Base-by-base conservation (phyloP, 2,797 vertebrate genomes). In the Malacoraja senta region DNA sequence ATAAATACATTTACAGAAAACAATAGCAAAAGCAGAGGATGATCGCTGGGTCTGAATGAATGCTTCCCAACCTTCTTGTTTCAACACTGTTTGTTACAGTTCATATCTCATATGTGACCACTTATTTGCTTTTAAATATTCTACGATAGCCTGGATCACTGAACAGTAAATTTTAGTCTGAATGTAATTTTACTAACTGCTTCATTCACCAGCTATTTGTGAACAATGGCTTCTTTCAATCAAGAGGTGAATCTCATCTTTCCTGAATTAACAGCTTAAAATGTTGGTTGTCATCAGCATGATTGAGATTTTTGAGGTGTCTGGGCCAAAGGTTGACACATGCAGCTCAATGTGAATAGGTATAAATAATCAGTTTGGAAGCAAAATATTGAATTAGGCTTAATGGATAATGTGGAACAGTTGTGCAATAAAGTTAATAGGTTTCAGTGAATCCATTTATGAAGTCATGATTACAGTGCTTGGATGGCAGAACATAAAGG, bases 1-100 rank as follows among this genome's bases (percentile, higher is more conserved):
- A 94, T 86, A 94, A 83, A 95, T 94, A 94, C 94, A 10, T 93
- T 93, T 94, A 72, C 61, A 58, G n/a, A 94, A 72, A 94, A 1
- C 93, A 13, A 93, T 86, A 94, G 32, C 94, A 17, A 81, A 94
- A 29, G 94, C 63, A 76, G 71, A 1, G 93, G 29, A 65, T 29
- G 0, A 9, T 79, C 74, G 35, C 71, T 19, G 93, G 65, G 44
- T 61, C 93, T 88, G 77, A 93, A 90, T 72, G 0, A 4, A 72
- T 93, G 78, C 94, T 38, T 93, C 38, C 61, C 8, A 94, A 29
- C 93, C 93, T 93, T 79, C 44, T 94, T 58, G 78, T 94, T 94
- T 95, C 38, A 58, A n/a, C 17, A 94, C 93, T 80, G 38, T 15
- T 93, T 94, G 24, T 91, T 72, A 29, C 17, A 93, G n/a, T 94